These are phyloP conservation scores for Conomelus anceps DNA, from an alignment of 2,888 invertebrate genomes.

Conservation along the genomic window DNA sequence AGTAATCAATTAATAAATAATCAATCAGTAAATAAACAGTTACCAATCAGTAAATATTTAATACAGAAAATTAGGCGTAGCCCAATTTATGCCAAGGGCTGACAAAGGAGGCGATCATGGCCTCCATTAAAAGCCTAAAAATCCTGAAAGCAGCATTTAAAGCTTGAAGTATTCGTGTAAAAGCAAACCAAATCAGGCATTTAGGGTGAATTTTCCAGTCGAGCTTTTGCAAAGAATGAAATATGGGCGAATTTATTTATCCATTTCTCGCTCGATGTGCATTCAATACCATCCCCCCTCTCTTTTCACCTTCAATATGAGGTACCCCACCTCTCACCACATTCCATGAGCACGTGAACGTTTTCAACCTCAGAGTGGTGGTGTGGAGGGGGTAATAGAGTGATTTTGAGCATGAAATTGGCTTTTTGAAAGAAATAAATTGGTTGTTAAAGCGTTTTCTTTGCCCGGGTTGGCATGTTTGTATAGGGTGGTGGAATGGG, in stretches of 20 bases:
- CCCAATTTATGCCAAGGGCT: too few species aligned
- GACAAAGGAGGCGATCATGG: too few species aligned
- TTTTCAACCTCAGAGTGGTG: not conserved
- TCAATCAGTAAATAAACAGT: too few species aligned
- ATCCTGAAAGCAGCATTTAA: not conserved
- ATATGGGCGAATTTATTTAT: not conserved
- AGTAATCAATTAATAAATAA: too few species aligned
- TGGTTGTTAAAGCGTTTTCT: not conserved
- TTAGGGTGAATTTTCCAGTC: not conserved
- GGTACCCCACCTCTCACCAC: not conserved
- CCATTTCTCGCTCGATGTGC: not conserved
- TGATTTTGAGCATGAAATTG: constrained; percentile 11
- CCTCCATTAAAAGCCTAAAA: not conserved
- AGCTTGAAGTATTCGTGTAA: not conserved
- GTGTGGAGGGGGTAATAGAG: constrained; percentile 2
- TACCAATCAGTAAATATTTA: too few species aligned
- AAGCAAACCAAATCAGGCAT: not conserved
- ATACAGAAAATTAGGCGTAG: too few species aligned
- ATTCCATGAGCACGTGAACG: not conserved
- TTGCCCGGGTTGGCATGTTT: not conserved
- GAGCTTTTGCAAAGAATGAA: not conserved
- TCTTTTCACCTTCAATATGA: not conserved
- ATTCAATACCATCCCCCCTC: not conserved
- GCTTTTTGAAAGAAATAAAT: not conserved
- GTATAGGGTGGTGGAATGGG: not conserved